Conservation (phyloP, 2,888 invertebrate species). For the Taphrorychus bicolor region DNA sequence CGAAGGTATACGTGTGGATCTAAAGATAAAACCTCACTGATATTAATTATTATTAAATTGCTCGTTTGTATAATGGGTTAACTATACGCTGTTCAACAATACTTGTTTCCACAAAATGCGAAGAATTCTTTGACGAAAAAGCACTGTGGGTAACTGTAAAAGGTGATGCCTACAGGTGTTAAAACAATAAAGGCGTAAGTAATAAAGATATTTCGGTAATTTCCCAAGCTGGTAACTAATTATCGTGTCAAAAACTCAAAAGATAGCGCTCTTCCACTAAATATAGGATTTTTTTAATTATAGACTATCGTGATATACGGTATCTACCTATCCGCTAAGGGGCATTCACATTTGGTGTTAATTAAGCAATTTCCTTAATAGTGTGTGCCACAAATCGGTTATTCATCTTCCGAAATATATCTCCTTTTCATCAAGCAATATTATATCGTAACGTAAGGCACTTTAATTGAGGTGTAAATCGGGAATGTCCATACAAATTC, state of each 20-base stretch:
- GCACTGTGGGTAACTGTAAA: background rate
- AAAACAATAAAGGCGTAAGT: background rate
- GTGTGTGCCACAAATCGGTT: background rate
- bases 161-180: background rate
- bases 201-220: slow-evolving; percentile 17
- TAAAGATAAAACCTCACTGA: background rate
- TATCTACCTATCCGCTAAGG: background rate
- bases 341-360: slow-evolving; percentile 8
- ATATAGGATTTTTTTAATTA: slow-evolving; percentile 15
- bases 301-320: slow-evolving; percentile 22
- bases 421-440: background rate
- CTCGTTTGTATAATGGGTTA: no score
- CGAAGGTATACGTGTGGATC: background rate
- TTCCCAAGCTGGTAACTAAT: slow-evolving; percentile 13
- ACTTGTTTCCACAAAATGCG: background rate
- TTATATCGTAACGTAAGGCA: no score
- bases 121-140: background rate
- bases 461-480: background rate
- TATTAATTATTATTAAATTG: background rate
- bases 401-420: background rate
- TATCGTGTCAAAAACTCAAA: slow-evolving; percentile 12
- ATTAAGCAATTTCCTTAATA: slow-evolving; percentile 5
- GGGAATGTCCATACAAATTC: background rate
- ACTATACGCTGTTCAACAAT: no score
- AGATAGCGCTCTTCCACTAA: slow-evolving; percentile 11